These are phyloP conservation scores for Acanthosoma haemorrhoidale DNA, from an alignment of 2,888 invertebrate genomes.

Conservation along the genomic window DNA sequence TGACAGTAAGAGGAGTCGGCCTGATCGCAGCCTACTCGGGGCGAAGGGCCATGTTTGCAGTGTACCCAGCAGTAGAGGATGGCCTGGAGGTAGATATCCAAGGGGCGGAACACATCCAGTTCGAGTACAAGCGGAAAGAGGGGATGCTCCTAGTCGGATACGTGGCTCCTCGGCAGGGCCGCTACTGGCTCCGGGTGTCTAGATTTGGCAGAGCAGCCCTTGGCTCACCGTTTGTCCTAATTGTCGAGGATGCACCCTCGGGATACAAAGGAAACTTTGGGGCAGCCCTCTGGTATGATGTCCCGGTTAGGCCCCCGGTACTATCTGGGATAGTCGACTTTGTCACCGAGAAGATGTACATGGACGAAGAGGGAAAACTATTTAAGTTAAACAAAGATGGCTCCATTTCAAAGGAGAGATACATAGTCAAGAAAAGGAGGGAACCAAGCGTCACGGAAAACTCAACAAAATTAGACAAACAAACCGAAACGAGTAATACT, in stretches of 20 bases:
- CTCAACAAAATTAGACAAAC: not conserved
- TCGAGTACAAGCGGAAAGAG: slow-evolving; percentile 29
- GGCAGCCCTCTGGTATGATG: slow-evolving; percentile 5
- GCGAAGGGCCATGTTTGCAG: slow-evolving; percentile 54
- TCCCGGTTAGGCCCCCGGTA: not conserved
- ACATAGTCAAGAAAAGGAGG: not conserved
- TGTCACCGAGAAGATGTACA: slow-evolving; percentile 54
- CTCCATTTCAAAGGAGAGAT: not conserved
- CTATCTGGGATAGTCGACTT: slow-evolving; percentile 52
- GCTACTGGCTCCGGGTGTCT: slow-evolving; percentile 28
- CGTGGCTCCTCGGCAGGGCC: slow-evolving; percentile 5
- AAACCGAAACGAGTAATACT: not conserved
- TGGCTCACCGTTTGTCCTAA: slow-evolving; percentile 57
- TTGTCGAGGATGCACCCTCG: slow-evolving; percentile 44
- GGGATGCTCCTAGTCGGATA: slow-evolving; percentile 31
- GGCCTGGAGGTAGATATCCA: not conserved
- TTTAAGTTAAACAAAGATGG: slow-evolving; percentile 14
- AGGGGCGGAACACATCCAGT: slow-evolving; percentile 18
- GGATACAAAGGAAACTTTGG: slow-evolving; percentile 21
- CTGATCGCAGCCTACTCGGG: slow-evolving; percentile 55
- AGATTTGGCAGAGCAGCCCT: slow-evolving; percentile 41
- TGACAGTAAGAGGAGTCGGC: slow-evolving; percentile 58
- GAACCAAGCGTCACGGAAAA: not conserved
- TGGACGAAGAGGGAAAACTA: slow-evolving; percentile 50
- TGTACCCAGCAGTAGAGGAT: slow-evolving; percentile 46